These are phyloP conservation scores for Hermetia illucens DNA, from an alignment of 1,140 invertebrate species.

Conservation along the genomic window DNA sequence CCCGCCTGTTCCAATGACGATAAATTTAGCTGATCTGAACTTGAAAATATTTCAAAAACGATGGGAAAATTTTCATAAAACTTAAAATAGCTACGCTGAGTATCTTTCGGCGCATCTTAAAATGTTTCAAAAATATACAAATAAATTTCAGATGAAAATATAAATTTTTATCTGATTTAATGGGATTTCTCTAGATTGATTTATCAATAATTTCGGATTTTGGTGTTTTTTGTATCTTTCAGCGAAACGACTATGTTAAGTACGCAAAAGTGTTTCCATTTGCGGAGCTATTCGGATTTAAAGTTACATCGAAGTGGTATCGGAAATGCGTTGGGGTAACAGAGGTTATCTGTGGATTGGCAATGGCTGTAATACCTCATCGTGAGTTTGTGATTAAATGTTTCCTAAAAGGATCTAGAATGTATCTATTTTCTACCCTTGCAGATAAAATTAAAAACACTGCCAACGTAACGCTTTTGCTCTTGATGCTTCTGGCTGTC, in stretches of 20 bases:
- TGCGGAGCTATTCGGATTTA: slow-evolving; percentile 63
- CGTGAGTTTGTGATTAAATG: slow-evolving; percentile 40
- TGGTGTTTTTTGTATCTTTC: slow-evolving; percentile 34
- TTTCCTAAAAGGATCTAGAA: background rate
- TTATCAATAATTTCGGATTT: slow-evolving; percentile 5
- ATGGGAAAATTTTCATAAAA: too few species aligned
- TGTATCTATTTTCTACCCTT: slow-evolving; percentile 16
- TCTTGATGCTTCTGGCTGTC: slow-evolving; percentile 74
- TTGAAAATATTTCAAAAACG: too few species aligned
- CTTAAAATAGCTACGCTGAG: too few species aligned
- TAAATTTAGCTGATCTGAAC: too few species aligned
- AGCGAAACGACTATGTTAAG: slow-evolving; percentile 94
- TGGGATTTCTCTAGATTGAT: slow-evolving; percentile 12
- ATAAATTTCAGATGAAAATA: too few species aligned
- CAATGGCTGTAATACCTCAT: slow-evolving; percentile 77
- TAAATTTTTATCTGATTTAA: too few species aligned
- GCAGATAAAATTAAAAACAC: slow-evolving; percentile 78
- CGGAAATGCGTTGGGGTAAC: slow-evolving; percentile 70
- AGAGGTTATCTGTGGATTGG: slow-evolving; percentile 80
- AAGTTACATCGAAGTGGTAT: slow-evolving; percentile 88
- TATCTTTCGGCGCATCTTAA: too few species aligned
- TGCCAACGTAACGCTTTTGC: slow-evolving; percentile 68
- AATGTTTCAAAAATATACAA: too few species aligned
- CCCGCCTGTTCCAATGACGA: too few species aligned
- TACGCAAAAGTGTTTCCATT: slow-evolving; percentile 95